phyloP scores from a whole-genome alignment of 2,113 vertebrate species.

The Centropus bengalensis region DNA sequence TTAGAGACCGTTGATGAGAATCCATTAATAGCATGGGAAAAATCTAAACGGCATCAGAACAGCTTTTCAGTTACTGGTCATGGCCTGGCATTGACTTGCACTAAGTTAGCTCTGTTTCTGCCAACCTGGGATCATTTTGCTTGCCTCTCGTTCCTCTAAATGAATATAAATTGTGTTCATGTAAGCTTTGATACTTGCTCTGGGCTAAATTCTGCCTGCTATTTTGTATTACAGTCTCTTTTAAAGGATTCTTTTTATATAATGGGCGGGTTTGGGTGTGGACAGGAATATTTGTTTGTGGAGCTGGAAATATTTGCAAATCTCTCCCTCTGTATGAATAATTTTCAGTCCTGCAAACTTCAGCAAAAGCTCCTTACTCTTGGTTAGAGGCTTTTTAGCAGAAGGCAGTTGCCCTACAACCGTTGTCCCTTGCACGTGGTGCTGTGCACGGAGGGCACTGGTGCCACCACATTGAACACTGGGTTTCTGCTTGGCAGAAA shows the following conservation, averaged over 20 bases:
- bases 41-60: not conserved
- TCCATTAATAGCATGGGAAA: not conserved
- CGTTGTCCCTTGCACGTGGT: not conserved
- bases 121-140: not conserved
- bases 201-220: not conserved
- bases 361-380: not conserved
- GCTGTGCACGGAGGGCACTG: not conserved
- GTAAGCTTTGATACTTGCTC: not conserved
- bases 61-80: not conserved
- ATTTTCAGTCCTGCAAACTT: not conserved
- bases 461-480: not conserved
- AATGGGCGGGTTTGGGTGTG: not conserved
- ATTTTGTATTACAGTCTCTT: not conserved
- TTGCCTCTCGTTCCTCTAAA: not conserved
- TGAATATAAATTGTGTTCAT: not conserved
- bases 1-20: slow-evolving; percentile 11
- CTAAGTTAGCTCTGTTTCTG: not conserved
- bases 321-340: not conserved
- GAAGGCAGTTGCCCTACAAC: not conserved
- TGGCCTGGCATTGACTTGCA: not conserved
- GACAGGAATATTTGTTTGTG: not conserved
- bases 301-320: slow-evolving; percentile 1
- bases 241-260: not conserved
- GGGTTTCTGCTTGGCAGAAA: not conserved
- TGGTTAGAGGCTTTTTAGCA: not conserved